Evolutionary conservation across 1,140 invertebrate genomes (phyloP).

Genomic region (Notospermus geniculatus): DNA sequence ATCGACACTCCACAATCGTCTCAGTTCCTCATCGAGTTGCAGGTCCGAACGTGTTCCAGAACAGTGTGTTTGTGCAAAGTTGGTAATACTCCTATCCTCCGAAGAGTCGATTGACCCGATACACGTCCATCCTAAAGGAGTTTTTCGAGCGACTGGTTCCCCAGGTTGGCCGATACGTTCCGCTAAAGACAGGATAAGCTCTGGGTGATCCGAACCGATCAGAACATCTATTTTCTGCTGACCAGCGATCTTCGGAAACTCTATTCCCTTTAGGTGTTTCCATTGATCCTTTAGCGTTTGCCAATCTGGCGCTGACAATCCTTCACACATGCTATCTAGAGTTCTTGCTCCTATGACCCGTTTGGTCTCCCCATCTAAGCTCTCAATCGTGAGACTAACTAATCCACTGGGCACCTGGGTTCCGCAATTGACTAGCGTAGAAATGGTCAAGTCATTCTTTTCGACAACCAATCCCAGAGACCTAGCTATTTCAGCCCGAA

Average conservation of each 20-base stretch:
- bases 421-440: too few relatives aligned
- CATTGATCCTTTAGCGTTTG: neutral
- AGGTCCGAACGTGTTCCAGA: neutral
- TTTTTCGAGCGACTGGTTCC: constrained; percentile 10
- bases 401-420: too few relatives aligned
- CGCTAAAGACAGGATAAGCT: neutral
- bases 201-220: neutral
- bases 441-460: too few relatives aligned
- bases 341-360: neutral
- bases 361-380: neutral
- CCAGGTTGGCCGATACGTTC: constrained; percentile 5
- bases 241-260: neutral
- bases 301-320: neutral
- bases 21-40: too few relatives aligned
- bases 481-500: too few relatives aligned
- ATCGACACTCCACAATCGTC: too few relatives aligned
- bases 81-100: neutral
- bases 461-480: too few relatives aligned
- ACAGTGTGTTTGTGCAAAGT: neutral
- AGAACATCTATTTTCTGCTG: neutral
- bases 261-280: neutral
- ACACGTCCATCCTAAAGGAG: constrained; percentile 18
- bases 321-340: neutral
- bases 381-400: neutral
- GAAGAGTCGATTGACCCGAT: neutral